Conservation (phyloP, 2,888 invertebrate genomes). For the Lasius fuliginosus region DNA sequence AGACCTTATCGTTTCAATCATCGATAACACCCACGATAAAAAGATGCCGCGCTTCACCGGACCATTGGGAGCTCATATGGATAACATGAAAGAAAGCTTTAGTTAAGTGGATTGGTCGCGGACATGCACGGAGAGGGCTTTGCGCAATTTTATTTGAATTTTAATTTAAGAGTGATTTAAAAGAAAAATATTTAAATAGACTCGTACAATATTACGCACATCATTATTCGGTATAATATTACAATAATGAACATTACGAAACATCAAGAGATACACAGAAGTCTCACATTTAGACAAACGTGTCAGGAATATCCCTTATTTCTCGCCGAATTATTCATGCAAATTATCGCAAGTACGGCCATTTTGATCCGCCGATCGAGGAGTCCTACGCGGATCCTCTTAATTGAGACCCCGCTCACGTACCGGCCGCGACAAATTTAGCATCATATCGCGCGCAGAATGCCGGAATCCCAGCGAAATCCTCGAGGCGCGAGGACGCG, state of each 20-base stretch:
- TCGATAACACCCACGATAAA: constrained; percentile 71
- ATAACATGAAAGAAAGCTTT: constrained; percentile 75
- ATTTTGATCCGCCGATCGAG: background rate
- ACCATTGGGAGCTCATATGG: constrained; percentile 75
- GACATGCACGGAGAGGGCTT: background rate
- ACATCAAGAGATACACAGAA: background rate
- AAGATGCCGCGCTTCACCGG: constrained; percentile 72
- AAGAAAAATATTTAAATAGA: background rate
- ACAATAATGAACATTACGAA: background rate
- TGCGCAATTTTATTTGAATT: background rate
- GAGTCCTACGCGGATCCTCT: constrained; percentile 12
- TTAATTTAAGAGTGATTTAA: background rate
- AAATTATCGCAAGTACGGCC: constrained; percentile 16
- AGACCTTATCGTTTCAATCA: constrained; percentile 49
- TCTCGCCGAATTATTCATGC: constrained; percentile 2
- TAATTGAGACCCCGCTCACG: constrained; percentile 26
- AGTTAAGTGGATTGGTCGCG: constrained; percentile 54
- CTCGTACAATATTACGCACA: background rate
- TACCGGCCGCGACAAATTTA: constrained; percentile 37
- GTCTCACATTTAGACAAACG: background rate
- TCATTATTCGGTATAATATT: background rate
- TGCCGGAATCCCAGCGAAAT: constrained; percentile 62
- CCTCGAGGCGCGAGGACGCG: constrained; percentile 29
- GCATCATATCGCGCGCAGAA: constrained; percentile 11
- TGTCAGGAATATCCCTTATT: background rate